phyloP scores from a whole-genome alignment of 2,797 vertebrate genomes.

The Pteropus rufus region DNA sequence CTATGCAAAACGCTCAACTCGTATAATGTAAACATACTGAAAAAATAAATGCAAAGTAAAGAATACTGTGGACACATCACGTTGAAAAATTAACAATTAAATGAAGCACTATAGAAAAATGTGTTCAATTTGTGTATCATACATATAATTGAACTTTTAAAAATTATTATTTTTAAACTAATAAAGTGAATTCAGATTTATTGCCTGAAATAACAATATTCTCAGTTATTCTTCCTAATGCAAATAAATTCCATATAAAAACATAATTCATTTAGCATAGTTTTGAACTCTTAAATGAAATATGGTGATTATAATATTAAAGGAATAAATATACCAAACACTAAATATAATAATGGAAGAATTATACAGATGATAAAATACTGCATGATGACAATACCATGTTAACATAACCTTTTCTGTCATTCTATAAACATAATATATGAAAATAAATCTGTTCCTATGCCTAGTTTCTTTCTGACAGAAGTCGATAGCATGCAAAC shows the following conservation, averaged over 20 bases:
- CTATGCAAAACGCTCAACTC: constrained; percentile 25
- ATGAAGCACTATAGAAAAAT: constrained; percentile 14
- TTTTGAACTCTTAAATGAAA: constrained; percentile 51
- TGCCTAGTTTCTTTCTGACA: neutral
- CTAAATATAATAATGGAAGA: constrained; percentile 14
- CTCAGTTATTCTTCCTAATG: neutral
- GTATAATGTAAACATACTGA: constrained; percentile 48
- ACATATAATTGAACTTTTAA: constrained; percentile 14
- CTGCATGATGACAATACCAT: neutral
- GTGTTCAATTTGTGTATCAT: neutral
- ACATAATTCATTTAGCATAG: constrained; percentile 38
- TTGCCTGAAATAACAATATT: constrained; percentile 21
- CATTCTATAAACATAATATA: neutral
- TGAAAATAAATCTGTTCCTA: neutral
- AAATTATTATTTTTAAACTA: constrained; percentile 31
- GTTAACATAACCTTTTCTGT: neutral
- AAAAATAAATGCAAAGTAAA: constrained; percentile 56
- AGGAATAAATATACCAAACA: constrained; percentile 45
- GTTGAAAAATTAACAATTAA: constrained; percentile 37
- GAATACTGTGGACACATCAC: constrained; percentile 37
- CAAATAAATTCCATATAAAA: neutral
- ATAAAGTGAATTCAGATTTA: constrained; percentile 22
- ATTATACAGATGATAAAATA: constrained; percentile 25
- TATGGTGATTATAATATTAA: neutral
- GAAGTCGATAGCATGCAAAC: neutral